Percentiles rank a stretch among this genome's conserved stretches.
These are phyloP conservation scores for Pandemis corylana DNA, from an alignment of 2,888 invertebrate species.

Conservation along the genomic window DNA sequence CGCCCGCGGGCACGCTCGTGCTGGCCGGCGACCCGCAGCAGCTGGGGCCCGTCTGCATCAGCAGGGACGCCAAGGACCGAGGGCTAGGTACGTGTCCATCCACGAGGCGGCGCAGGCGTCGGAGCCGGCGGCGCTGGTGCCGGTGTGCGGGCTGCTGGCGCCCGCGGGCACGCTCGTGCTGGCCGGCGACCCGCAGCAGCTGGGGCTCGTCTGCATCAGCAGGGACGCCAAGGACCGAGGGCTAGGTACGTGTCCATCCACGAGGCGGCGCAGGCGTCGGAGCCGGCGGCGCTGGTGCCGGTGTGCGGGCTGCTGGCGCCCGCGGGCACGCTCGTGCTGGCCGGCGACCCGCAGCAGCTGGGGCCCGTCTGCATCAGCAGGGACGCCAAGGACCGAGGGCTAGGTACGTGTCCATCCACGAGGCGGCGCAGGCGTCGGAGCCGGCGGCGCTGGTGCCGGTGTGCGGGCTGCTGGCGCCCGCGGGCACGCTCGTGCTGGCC, in stretches of 20 bases:
- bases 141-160: conserved; percentile 85
- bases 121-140: conserved; percentile 93
- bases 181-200: conserved; percentile 93
- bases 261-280: conserved; percentile 95
- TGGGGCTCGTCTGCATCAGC: conserved; percentile 91
- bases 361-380: conserved; percentile 90
- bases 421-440: conserved; percentile 95
- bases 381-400: conserved; percentile 85
- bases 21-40: conserved; percentile 94
- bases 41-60: conserved; percentile 91
- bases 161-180: conserved; percentile 84
- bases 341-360: conserved; percentile 94
- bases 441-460: conserved; percentile 92
- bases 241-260: conserved; percentile 91
- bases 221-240: conserved; percentile 85
- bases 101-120: conserved; percentile 96
- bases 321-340: conserved; percentile 85
- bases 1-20: conserved; percentile 81
- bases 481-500: conserved; percentile 86
- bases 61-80: conserved; percentile 81
- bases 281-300: conserved; percentile 93
- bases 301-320: conserved; percentile 82
- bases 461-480: conserved; percentile 77
- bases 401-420: conserved; percentile 93
- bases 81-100: conserved; percentile 91